phyloP scores from a whole-genome alignment of 1,140 invertebrate genomes.

The Lepidurus couesii region DNA sequence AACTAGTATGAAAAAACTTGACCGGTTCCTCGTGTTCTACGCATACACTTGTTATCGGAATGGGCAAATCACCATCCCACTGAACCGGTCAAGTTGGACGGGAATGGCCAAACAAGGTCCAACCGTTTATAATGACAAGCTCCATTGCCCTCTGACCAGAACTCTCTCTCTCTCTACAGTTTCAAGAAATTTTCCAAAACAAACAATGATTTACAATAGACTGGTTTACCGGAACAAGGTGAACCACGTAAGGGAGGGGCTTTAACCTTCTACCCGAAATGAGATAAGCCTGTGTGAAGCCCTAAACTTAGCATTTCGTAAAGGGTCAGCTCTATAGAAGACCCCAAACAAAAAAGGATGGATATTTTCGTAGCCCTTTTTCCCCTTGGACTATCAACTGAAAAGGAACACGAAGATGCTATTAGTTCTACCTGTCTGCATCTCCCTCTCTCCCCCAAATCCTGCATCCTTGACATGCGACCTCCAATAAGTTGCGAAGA shows the following conservation, averaged over 20 bases:
- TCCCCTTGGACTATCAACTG: no score
- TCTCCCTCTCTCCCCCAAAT: no score
- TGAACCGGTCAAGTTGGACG: background rate
- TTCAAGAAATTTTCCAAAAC: background rate
- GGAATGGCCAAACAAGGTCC: background rate
- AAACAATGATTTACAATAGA: background rate
- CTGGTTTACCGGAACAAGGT: background rate
- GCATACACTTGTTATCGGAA: background rate
- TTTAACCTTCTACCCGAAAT: slow-evolving; percentile 2
- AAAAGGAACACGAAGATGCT: no score
- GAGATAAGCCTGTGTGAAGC: background rate
- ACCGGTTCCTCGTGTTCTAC: background rate
- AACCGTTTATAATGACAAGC: background rate
- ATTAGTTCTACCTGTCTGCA: no score
- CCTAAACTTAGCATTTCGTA: background rate
- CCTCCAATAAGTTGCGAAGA: no score
- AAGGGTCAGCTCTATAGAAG: background rate
- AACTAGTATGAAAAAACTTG: no score
- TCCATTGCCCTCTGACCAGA: slow-evolving; percentile 20
- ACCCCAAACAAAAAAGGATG: no score
- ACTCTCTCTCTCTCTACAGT: background rate
- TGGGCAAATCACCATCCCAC: background rate
- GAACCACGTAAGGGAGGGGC: background rate
- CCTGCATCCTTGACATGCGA: no score
- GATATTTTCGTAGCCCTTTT: no score